A percentile compares a stretch with the other conserved stretches of the same genome.
phyloP scores from a whole-genome alignment of 2,797 vertebrate genomes.

The Semaprochilodus insignis region DNA sequence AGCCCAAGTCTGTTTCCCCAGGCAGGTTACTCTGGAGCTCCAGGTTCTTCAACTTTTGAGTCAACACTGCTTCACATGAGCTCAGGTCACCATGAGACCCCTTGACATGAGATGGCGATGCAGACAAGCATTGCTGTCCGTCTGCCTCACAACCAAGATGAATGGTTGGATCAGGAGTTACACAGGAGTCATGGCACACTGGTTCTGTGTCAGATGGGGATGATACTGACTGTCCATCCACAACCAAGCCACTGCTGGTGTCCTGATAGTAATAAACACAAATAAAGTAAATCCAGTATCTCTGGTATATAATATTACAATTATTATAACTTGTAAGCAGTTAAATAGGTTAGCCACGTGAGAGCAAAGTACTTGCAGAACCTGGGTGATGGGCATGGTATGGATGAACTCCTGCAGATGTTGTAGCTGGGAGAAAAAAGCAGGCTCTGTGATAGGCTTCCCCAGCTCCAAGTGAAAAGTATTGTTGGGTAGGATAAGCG shows the following conservation, averaged over 20 bases:
- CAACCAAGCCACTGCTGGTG: conserved; percentile 15
- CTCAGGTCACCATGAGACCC: conserved; percentile 69
- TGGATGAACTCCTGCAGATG: conserved; percentile 70
- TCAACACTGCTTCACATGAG: conserved; percentile 77
- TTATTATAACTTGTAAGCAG: background rate
- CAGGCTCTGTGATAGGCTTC: conserved; percentile 69
- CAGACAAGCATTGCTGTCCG: background rate
- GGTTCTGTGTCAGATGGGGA: conserved; percentile 4
- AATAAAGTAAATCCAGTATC: background rate
- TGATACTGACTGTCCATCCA: conserved; percentile 6
- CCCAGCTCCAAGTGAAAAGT: conserved; percentile 78
- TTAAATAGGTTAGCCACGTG: background rate
- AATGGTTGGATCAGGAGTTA: conserved; percentile 13
- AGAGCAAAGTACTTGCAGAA: conserved; percentile 15
- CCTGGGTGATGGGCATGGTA: conserved; percentile 51
- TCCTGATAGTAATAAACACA: conserved; percentile 24
- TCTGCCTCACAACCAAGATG: conserved; percentile 15
- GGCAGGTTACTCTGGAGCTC: conserved; percentile 76
- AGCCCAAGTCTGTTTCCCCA: conserved; percentile 67
- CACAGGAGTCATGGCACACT: background rate
- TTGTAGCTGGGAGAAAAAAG: conserved; percentile 71
- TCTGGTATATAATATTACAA: background rate
- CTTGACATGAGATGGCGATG: conserved; percentile 48
- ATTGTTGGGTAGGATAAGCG: conserved; percentile 79
- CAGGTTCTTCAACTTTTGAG: conserved; percentile 80